Base-by-base conservation (phyloP, 2,797 vertebrate genomes). In the Gobio occitaniae region DNA sequence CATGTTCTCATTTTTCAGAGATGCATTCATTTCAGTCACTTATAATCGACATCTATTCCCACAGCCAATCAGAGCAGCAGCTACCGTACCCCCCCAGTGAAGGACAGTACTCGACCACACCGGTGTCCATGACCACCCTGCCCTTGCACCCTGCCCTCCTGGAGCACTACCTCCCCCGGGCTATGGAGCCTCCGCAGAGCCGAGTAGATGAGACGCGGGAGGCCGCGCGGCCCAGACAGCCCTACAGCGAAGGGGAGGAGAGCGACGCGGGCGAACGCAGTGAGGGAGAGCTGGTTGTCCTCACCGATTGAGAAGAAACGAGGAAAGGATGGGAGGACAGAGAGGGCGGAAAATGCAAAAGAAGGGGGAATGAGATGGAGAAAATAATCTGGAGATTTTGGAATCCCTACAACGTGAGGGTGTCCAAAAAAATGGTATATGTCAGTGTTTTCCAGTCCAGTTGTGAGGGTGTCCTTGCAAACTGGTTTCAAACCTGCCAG, bases 181-280 rank as follows among this genome's bases (percentile, higher is more conserved):
- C 88, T 76, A 88, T 95, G 74, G 95, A 97, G 16, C 90, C 94
- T 0, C 92, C 94, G 6, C 93, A 90, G 88, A 94, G 93, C 90
- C 93, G 86, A 89, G 95, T 47, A 19, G 63, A 63, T 2, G 94
- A 81, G 48, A 84, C 0, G 89, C 89, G 91, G 21, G 80, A 90
- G 72, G 92, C 90, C 36, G 36, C 50, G 3, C 93, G 88, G 50
- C 69, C 68, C 47, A 92, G 91, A 85, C 95, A 95, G 48, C 96
- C 95, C 10, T 98, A 97, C 95, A 99, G 98, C 4, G 97, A 97
- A 89, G 98, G 96, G 0, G 96, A 97, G 87, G 97, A 99, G 84
- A 98, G 97, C 0, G 97, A 98, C 32, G 93, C 91, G 0, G 97
- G 96, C 21, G 97, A 98, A 36, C 96, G 97, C 93, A 99, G 98